These are phyloP conservation scores for Pocota personata DNA, from an alignment of 2,888 invertebrate genomes.

Conservation along the genomic window DNA sequence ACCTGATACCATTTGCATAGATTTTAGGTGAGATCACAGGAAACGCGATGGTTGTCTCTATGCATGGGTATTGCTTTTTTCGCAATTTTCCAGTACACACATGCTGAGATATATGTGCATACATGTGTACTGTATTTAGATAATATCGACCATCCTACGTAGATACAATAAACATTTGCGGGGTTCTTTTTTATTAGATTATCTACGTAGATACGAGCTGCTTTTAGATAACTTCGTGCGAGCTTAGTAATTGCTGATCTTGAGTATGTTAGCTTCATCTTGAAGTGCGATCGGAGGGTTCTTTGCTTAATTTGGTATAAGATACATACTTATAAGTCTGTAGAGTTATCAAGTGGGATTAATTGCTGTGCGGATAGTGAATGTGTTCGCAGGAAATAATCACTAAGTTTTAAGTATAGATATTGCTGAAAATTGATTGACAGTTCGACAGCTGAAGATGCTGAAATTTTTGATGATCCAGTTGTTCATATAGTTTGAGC, in stretches of 20 bases:
- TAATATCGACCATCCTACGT: conserved; percentile 22
- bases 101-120: background rate
- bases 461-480: background rate
- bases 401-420: background rate
- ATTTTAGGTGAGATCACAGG: conserved; percentile 75
- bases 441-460: background rate
- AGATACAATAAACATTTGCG: conserved; percentile 6
- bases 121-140: background rate
- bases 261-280: conserved; percentile 13
- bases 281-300: background rate
- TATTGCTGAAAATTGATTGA: background rate
- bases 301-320: background rate
- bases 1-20: conserved; percentile 73
- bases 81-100: conserved; percentile 14
- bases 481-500: background rate
- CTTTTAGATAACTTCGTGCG: conserved; percentile 7
- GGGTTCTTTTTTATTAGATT: conserved; percentile 11
- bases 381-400: background rate
- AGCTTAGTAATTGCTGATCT: conserved; percentile 36
- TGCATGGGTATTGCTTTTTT: conserved; percentile 8
- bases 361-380: background rate
- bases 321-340: background rate
- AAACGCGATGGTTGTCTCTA: conserved; percentile 63
- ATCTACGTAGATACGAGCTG: conserved; percentile 12
- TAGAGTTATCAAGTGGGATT: background rate